phyloP scores from a whole-genome alignment of 2,888 invertebrate genomes.

The Rhingia campestris region DNA sequence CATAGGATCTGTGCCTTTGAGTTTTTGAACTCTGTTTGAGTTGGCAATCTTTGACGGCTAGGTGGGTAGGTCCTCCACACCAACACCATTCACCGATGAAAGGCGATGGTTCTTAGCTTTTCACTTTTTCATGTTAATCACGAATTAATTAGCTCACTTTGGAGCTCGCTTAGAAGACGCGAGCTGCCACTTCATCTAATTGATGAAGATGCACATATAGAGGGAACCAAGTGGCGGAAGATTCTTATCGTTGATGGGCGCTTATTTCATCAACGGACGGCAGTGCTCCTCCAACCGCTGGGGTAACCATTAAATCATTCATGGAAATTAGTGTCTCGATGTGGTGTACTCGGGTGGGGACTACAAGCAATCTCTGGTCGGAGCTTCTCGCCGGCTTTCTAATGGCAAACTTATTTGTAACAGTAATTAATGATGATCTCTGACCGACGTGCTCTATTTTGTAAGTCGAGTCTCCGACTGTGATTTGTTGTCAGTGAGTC shows the following conservation, averaged over 20 bases:
- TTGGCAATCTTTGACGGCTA: constrained; percentile 24
- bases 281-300: background rate
- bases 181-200: constrained; percentile 16
- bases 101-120: constrained; percentile 12
- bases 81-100: constrained; percentile 18
- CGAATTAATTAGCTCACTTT: constrained; percentile 55
- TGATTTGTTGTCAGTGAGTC: constrained; percentile 24
- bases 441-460: constrained; percentile 65
- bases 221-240: constrained; percentile 32
- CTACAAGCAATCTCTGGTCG: constrained; percentile 19
- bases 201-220: constrained; percentile 12
- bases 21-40: constrained; percentile 47
- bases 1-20: background rate
- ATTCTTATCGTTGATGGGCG: constrained; percentile 32
- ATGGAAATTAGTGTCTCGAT: constrained; percentile 35
- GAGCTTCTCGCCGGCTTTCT: constrained; percentile 28
- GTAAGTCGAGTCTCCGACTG: constrained; percentile 13
- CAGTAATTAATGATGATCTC: constrained; percentile 65
- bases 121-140: constrained; percentile 58
- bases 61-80: background rate
- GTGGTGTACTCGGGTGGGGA: constrained; percentile 17
- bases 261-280: constrained; percentile 37
- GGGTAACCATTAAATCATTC: constrained; percentile 25
- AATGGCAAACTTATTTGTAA: constrained; percentile 54
- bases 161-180: background rate